Base-by-base conservation (phyloP, 2,797 vertebrate species). In the Allochrocebus solatus region DNA sequence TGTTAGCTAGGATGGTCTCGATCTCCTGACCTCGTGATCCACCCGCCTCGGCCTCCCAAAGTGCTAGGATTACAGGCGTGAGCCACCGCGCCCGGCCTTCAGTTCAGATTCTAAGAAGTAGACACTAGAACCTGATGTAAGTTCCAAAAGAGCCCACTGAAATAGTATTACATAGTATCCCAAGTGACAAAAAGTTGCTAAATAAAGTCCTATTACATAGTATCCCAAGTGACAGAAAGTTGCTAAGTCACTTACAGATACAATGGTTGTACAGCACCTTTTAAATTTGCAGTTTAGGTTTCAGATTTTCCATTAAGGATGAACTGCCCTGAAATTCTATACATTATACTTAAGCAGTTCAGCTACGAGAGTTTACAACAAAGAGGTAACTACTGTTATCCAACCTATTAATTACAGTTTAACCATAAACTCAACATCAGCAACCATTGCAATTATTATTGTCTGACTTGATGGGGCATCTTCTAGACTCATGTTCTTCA, bases 161-260 rank as follows among this genome's bases (percentile, higher is more conserved):
- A 98, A 96, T 79, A 98, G 97, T 72, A 97, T 96, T 98, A 98
- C 97, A 95, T 97, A 98, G 98, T 97, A 98, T 96, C 97, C 98
- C 92, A 97, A 97, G 96, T 98, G 98, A 98, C 98, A 14, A 88
- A 97, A 98, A 98, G 95, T 19, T 97, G 39, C 97, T 98, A 98
- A 95, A 96, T 98, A 98, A 98, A 98, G 92, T 96, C 98, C 98
- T 98, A 97, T 96, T 98, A 98, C 97, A 94, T 97, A 98, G 98
- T 97, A 98, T 96, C 97, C 98, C 91, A 97, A 97, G 96, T 98
- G 98, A 98, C 98, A 16, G 88, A 97, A 98, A 98, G 95, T 50
- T 97, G 39, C 97, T 98, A 98, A 95, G 92, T 96, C 98, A 98
- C 98, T 98, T 99, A 99, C 98, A 99, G 98, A 98, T 97, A 98